Conservation (phyloP, 2,888 invertebrate species). For the Dryocosmus kuriphilus region DNA sequence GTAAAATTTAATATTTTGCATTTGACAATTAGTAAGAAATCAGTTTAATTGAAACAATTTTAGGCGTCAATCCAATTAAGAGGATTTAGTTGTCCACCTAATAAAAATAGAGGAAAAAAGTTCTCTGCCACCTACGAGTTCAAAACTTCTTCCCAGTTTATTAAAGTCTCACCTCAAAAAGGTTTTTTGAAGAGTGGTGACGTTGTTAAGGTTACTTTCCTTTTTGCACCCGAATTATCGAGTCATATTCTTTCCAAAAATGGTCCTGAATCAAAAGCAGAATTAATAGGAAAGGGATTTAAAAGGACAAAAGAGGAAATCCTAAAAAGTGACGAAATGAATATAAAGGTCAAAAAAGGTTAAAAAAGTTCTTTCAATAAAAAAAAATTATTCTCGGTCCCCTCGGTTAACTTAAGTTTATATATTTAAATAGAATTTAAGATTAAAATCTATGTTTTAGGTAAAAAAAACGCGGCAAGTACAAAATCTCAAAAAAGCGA, state of each 20-base stretch:
- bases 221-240: neutral
- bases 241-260: neutral
- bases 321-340: neutral
- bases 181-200: neutral
- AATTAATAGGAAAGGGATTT: neutral
- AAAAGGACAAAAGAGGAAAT: neutral
- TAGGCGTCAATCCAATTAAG: slow-evolving; percentile 48
- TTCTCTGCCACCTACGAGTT: slow-evolving; percentile 52
- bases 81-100: slow-evolving; percentile 52
- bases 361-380: neutral
- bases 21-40: neutral
- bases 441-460: neutral
- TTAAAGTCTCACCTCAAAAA: neutral
- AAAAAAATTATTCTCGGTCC: neutral
- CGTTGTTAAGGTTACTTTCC: neutral
- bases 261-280: neutral
- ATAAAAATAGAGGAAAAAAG: slow-evolving; percentile 46
- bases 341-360: neutral
- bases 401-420: too few relatives aligned
- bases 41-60: neutral
- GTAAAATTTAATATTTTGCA: slow-evolving; percentile 29
- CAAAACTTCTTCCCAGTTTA: neutral
- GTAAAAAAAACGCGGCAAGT: neutral
- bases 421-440: neutral
- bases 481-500: neutral